Evolutionary conservation across 2,888 invertebrate species (phyloP).

Genomic region (Xestia xanthographa): DNA sequence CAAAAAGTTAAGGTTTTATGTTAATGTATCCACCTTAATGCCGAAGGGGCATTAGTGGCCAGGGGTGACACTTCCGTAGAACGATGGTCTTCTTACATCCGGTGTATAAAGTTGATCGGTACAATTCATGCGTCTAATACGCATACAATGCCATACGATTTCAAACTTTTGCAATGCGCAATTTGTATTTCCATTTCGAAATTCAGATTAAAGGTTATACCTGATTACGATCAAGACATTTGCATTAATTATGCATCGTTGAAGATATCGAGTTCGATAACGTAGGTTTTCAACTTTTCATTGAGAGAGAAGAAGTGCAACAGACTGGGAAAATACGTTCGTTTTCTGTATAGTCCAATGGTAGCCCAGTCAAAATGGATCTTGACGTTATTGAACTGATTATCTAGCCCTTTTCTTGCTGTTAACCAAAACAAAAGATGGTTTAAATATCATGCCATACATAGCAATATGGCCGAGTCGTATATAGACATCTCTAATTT

Average conservation of each 20-base stretch:
- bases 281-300: neutral
- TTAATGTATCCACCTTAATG: constrained; percentile 52
- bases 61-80: constrained; percentile 71
- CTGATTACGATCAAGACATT: constrained; percentile 21
- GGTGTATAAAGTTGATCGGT: constrained; percentile 46
- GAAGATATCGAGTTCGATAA: constrained; percentile 23
- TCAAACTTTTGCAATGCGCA: constrained; percentile 39
- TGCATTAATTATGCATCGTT: constrained; percentile 28
- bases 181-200: constrained; percentile 42
- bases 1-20: constrained; percentile 54
- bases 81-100: constrained; percentile 70
- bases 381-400: neutral
- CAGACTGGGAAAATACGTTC: neutral
- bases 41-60: constrained; percentile 58
- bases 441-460: constrained; percentile 19
- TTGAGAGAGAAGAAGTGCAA: neutral
- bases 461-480: constrained; percentile 46
- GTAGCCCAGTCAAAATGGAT: neutral
- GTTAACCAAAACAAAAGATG: constrained; percentile 12
- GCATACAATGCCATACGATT: constrained; percentile 31
- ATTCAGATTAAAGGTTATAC: constrained; percentile 12
- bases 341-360: neutral
- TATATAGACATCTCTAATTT: constrained; percentile 54
- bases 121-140: constrained; percentile 40
- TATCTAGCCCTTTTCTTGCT: neutral